Evolutionary conservation across 1,140 invertebrate species (phyloP).

Genomic region (Akabosia matsudoensis): DNA sequence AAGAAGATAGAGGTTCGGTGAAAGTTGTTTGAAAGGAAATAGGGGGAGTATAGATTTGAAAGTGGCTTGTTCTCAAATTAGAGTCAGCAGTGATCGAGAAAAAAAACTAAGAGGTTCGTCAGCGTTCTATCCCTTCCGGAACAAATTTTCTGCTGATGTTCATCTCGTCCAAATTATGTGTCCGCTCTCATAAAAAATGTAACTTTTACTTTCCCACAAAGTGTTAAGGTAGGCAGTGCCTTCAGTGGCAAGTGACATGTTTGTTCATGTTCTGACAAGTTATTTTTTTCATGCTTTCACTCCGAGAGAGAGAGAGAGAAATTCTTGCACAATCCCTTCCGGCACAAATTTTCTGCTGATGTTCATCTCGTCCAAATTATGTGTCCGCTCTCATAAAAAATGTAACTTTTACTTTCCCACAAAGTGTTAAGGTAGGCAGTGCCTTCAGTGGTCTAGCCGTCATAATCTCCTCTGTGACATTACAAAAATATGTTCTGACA

Average conservation of each 20-base stretch:
- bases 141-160: background rate
- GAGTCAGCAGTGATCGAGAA: no score
- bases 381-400: background rate
- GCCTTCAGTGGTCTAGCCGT: no score
- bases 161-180: background rate
- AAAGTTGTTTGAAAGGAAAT: no score
- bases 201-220: background rate
- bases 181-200: background rate
- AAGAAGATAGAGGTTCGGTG: no score
- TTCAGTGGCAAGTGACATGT: no score
- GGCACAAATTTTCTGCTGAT: background rate
- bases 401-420: background rate
- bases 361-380: background rate
- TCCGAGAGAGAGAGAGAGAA: background rate
- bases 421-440: no score
- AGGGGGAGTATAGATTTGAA: background rate
- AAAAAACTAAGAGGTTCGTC: background rate
- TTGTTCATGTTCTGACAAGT: background rate
- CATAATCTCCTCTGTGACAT: no score
- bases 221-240: no score
- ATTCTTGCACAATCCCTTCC: no score
- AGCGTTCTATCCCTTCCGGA: background rate
- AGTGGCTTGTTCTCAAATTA: background rate
- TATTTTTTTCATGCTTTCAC: background rate
- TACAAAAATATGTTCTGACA: no score